phyloP scores from a whole-genome alignment of 2,113 vertebrate species.

The Dasyprocta punctata region DNA sequence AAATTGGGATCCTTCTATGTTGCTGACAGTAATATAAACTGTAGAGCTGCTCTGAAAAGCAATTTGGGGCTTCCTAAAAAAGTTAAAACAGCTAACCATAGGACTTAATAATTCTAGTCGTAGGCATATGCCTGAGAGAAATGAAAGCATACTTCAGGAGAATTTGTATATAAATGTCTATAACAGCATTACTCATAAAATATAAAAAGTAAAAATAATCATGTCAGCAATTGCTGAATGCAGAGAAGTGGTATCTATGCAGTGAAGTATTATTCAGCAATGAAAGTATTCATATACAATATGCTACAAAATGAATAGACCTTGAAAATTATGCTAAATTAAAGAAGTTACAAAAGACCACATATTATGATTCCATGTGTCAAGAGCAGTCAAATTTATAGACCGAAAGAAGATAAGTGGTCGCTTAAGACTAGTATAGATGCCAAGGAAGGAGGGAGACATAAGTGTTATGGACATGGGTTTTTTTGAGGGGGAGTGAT shows the following conservation, averaged over 20 bases:
- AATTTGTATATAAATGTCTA: not conserved
- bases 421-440: not conserved
- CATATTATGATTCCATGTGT: not conserved
- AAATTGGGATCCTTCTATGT: not conserved
- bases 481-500: not conserved
- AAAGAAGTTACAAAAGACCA: constrained; percentile 24
- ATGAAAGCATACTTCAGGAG: not conserved
- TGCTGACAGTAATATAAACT: not conserved
- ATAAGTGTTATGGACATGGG: not conserved
- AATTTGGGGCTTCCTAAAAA: not conserved
- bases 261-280: not conserved
- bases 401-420: not conserved
- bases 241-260: not conserved
- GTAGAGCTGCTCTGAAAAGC: not conserved
- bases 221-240: not conserved
- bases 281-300: not conserved
- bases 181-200: not conserved
- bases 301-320: not conserved
- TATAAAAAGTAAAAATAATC: constrained; percentile 6
- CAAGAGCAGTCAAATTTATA: not conserved
- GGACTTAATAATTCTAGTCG: not conserved
- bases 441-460: not conserved
- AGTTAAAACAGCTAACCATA: not conserved
- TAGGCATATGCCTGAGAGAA: not conserved
- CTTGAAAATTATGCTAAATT: not conserved